Base-by-base conservation (phyloP, 2,888 invertebrate genomes). In the Callimorpha dominula region DNA sequence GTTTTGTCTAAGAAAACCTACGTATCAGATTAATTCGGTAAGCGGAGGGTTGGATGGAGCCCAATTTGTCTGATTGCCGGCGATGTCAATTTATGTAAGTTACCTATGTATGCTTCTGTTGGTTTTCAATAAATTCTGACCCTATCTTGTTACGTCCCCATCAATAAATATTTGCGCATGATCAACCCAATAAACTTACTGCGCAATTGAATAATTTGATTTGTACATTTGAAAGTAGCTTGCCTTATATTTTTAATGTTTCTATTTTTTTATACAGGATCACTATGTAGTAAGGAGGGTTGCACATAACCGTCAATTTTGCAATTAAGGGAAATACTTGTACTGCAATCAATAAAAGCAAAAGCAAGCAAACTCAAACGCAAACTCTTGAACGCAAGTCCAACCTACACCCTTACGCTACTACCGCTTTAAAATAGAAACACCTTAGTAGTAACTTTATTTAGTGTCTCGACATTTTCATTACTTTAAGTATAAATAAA, bases 11-110 rank as follows among this genome's bases (percentile, higher is more conserved):
- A 95, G 95, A 94, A 94, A 95, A 94, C 93, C 94, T 93, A 92
- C 93, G 89, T 88, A 92, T 93, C 87, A 91, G 93, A 95, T 95
- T 95, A 95, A 95, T 95, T 94, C 91, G 88, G 92, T 91, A 90
- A 90, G 80, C 71, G 82, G 93, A 93, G 95, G 95, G 95, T 90
- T 90, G 90, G 93, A 90, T 88, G 92, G 92, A 95, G 92, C 94
- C 96, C 96, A 96, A 96, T 96, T 96, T 96, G 96, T 95, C 96
- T 96, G 96, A 96, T 96, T 96, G 96, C 95, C 92, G 90, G 92
- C 92, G 86, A 92, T 94, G 90, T 92, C 92, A 92, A 93, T 93
- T 91, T 92, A 91, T 92, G 89, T 93, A 91, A 89, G 89, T 88
- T 88, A 92, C 90, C 92, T 94, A 94, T 93, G 91, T 93, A 91